Base-by-base conservation (phyloP, 2,797 vertebrate genomes). In the Eulemur albifrons region DNA sequence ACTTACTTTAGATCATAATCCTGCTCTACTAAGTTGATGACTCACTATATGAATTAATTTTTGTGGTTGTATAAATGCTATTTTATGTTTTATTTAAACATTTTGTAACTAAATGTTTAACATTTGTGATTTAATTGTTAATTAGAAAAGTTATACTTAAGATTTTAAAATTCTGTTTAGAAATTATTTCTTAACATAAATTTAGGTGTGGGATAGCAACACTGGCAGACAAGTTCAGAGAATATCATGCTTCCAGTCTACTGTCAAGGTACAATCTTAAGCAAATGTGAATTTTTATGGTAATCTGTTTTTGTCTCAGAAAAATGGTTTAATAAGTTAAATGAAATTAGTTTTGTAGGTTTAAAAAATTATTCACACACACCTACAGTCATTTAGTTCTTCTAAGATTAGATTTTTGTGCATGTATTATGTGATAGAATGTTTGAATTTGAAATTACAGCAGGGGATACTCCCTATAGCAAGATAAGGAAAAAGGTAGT, bases 171-270 rank as follows among this genome's bases (percentile, higher is more conserved):
- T 94, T 93, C 30, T 87, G 27, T 75, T 82, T 84, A 89, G 76
- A 92, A 93, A 83, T 97, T n/a, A 57, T 38, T 97, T 98, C 98
- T 99, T 99, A 98, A 99, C 97, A 93, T 96, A 18, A 98, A 97
- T 94, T 81, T 98, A 99, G 99, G 82, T 99, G 95, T 99, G 99
- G 99, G 99, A 99, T 97, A 99, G 99, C 90, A 98, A 98, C 81
- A 99, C 98, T 69, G 99, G 99, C 30, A 98, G 98, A 97, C 98
- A 99, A 87, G 97, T 99, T 95, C 99, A 99, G 97, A 99, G 98
- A 88, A 98, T 99, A 50, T 99, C 99, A 2, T 99, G 99, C 90
- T 99, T 99, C 70, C 99, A 99, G 98, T 99, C 99, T 5, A 99
- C 99, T 89, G 99, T 99, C 12, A 99, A 99, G 99, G 99, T 99